Base-by-base conservation (phyloP, 2,888 invertebrate species). In the Pyrrhia umbra region DNA sequence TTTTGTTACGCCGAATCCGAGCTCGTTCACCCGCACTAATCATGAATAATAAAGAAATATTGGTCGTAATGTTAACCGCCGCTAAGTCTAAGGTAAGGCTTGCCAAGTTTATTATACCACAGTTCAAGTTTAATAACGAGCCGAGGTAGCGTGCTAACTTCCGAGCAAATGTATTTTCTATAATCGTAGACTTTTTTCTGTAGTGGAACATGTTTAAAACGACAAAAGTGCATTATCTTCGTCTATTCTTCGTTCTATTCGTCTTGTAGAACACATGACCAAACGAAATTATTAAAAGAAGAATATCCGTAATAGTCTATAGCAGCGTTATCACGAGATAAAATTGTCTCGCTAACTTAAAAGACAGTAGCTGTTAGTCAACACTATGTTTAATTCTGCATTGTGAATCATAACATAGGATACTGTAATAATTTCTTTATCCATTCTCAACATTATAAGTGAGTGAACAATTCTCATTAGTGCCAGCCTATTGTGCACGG, bases 31-130 rank as follows among this genome's bases (percentile, higher is more conserved):
- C 37, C 18, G 18, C 8, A 21, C 39, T 71, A 72, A 68, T 72
- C 54, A 50, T 64, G 55, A 68, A 65, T 65, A 68, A 68, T 68
- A 65, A 68, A 71, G 52, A 71, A 72, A 18, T 68, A 72, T 55
- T 64, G 39, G 18, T 34, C 16, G 15, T 72, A 45, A 55, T 68
- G 50, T 55, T 3, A 54, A 52, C 21, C 42, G 13, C 10, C 6
- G 46, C 21, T 30, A 30, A 30, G 34, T 13, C 30, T 30, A 27
- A 27, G n/a, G 6, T 25, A 6, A 37, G 30, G 34, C 13, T 40
- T 67, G 63, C 18, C 18, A n/a, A 6, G 37, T 60, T 63, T 67
- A 62, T 49, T 49, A 5, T 54, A 13, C 21, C 8, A 10, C 23
- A 46, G 25, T 62, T 67, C 43, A 40, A 47, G 63, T 47, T 70